phyloP scores from a whole-genome alignment of 2,888 invertebrate species.

The Molanna angustata region DNA sequence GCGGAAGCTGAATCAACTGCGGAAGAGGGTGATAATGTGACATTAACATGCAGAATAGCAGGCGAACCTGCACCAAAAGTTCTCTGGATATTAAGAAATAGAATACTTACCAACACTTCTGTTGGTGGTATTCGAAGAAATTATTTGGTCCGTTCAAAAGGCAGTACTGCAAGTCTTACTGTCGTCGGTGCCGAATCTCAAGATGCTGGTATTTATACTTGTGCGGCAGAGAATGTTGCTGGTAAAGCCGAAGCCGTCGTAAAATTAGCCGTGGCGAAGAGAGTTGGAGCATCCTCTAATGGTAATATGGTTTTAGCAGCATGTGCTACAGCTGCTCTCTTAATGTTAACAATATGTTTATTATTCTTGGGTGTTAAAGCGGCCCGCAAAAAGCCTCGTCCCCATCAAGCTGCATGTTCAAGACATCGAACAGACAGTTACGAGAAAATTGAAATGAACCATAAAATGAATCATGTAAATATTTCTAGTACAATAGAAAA shows the following conservation, averaged over 20 bases:
- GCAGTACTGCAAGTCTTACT: slow-evolving; percentile 69
- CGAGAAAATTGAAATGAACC: slow-evolving; percentile 76
- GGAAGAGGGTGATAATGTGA: slow-evolving; percentile 69
- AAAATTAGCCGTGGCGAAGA: slow-evolving; percentile 66
- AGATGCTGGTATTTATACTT: slow-evolving; percentile 74
- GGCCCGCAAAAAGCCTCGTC: slow-evolving; percentile 57
- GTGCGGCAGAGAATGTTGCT: slow-evolving; percentile 78
- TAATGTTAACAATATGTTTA: slow-evolving; percentile 65
- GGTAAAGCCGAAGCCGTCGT: slow-evolving; percentile 73
- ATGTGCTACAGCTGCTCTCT: slow-evolving; percentile 65
- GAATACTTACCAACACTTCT: slow-evolving; percentile 64
- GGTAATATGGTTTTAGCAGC: slow-evolving; percentile 60
- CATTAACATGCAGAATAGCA: slow-evolving; percentile 66
- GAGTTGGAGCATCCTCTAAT: slow-evolving; percentile 60
- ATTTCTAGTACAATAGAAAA: slow-evolving; percentile 37
- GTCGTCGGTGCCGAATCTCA: slow-evolving; percentile 69
- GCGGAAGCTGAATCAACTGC: slow-evolving; percentile 60
- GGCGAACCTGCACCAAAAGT: slow-evolving; percentile 72
- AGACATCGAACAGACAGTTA: slow-evolving; percentile 60
- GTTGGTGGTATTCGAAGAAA: slow-evolving; percentile 56
- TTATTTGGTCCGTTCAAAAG: slow-evolving; percentile 64
- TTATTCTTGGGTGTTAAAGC: slow-evolving; percentile 65
- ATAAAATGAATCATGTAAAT: slow-evolving; percentile 48
- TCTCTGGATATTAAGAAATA: slow-evolving; percentile 69
- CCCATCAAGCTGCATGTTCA: slow-evolving; percentile 44